A percentile compares a stretch with the other conserved stretches of the same genome.
These are phyloP conservation scores for Gnathonemus longibarbis DNA, from an alignment of 2,113 vertebrate genomes.

Conservation along the genomic window DNA sequence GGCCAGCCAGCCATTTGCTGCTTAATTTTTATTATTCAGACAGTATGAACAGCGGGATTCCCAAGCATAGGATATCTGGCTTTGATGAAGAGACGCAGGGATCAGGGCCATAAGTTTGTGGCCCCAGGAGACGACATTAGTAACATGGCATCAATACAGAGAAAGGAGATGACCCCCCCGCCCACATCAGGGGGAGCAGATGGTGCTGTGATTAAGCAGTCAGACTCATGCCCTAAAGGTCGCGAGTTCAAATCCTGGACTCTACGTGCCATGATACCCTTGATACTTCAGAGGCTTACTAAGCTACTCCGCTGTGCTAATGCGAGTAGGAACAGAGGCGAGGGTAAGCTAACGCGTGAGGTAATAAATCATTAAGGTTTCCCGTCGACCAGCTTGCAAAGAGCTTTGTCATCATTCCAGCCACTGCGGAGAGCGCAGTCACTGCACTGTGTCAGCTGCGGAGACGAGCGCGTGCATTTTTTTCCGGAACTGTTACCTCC, in stretches of 20 bases:
- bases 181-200: not conserved
- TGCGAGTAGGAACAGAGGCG: not conserved
- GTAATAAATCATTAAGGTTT: constrained; percentile 13
- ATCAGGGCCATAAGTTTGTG: not conserved
- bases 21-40: not conserved
- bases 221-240: not conserved
- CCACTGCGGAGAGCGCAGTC: not conserved
- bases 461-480: not conserved
- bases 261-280: not conserved
- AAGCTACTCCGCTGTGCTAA: not conserved
- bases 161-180: not conserved
- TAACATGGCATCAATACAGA: not conserved
- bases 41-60: not conserved
- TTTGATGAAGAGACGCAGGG: not conserved
- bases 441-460: not conserved
- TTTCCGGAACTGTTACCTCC: not conserved
- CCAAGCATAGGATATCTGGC: not conserved
- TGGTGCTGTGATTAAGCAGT: constrained; percentile 3
- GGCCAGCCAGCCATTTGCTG: not conserved
- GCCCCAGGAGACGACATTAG: not conserved
- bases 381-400: not conserved
- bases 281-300: not conserved
- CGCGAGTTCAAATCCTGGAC: not conserved
- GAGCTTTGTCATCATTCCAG: not conserved
- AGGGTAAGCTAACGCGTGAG: not conserved